These are phyloP conservation scores for Oceanites oceanicus DNA, from an alignment of 2,113 vertebrate species.

Conservation along the genomic window DNA sequence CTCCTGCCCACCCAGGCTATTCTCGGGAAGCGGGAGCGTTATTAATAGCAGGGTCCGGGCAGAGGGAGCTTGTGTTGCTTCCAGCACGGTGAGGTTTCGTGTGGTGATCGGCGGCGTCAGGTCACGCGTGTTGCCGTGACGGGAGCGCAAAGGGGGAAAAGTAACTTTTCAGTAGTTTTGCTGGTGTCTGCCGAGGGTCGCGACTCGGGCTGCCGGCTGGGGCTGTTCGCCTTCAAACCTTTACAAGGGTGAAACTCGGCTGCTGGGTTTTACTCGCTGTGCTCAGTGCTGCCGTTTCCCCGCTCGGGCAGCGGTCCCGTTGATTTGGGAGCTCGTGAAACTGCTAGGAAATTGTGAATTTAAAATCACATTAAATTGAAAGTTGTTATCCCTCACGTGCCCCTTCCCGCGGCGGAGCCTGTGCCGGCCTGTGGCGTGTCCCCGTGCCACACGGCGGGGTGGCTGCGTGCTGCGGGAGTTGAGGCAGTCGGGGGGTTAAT, in stretches of 20 bases:
- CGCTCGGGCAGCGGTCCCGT: rapidly evolving
- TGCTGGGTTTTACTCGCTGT: rapidly evolving
- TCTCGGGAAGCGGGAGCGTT: not conserved
- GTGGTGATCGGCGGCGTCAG: not conserved
- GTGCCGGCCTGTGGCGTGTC: not conserved
- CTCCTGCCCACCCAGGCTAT: not conserved
- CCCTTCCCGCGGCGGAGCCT: not conserved
- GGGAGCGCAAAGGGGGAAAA: not conserved
- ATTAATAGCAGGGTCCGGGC: not conserved
- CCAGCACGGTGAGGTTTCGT: not conserved
- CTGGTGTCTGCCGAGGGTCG: rapidly evolving
- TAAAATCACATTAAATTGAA: not conserved
- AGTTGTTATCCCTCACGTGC: not conserved
- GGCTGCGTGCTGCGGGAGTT: not conserved
- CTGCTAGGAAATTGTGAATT: not conserved
- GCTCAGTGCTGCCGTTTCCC: not conserved
- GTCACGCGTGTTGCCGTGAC: not conserved
- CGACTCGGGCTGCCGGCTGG: not conserved
- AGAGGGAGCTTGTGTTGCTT: not conserved
- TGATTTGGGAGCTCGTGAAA: not conserved
- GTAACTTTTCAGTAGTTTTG: rapidly evolving
- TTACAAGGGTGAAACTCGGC: not conserved
- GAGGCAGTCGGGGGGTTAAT: not conserved
- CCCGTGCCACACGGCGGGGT: rapidly evolving
- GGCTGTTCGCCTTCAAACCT: not conserved